Percentiles rank a stretch among this genome's conserved stretches.
These are phyloP conservation scores for Melanotaenia trifasciata DNA, from an alignment of 2,797 vertebrate genomes.

Conservation along the genomic window DNA sequence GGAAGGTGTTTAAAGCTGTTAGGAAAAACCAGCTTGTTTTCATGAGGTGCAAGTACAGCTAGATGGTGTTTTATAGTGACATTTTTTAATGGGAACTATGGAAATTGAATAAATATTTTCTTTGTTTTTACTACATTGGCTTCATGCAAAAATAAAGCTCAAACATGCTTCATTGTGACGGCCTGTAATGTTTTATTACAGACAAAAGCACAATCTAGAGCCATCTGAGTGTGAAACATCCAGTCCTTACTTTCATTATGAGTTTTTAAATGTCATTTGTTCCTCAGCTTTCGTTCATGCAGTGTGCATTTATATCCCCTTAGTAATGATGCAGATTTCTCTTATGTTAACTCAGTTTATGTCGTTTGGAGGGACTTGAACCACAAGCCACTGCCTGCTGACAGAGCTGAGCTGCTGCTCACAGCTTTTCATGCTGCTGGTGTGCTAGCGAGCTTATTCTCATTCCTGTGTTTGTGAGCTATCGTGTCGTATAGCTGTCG, in stretches of 20 bases:
- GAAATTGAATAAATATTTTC: too few species aligned
- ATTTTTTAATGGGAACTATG: too few species aligned
- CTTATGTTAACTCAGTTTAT: slow-evolving; percentile 35
- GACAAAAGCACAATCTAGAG: background rate
- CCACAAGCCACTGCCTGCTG: slow-evolving; percentile 44
- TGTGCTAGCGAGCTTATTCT: slow-evolving; percentile 16
- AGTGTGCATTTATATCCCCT: slow-evolving; percentile 4
- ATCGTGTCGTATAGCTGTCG: slow-evolving; percentile 41
- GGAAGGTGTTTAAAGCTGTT: background rate
- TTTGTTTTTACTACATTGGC: background rate
- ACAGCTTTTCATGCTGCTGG: slow-evolving; percentile 6
- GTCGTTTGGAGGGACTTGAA: slow-evolving; percentile 26
- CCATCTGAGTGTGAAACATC: background rate
- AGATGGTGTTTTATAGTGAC: background rate
- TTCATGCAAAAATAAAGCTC: background rate
- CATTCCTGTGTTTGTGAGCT: slow-evolving; percentile 56
- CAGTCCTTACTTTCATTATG: background rate
- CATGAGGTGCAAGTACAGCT: background rate
- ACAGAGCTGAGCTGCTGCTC: slow-evolving; percentile 31
- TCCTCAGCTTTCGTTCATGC: background rate
- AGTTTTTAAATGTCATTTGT: background rate
- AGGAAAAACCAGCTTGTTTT: background rate
- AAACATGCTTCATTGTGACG: background rate
- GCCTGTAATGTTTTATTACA: background rate
- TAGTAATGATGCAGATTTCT: slow-evolving; percentile 32